phyloP scores from a whole-genome alignment of 2,888 invertebrate species.

The Drosophila mettleri region DNA sequence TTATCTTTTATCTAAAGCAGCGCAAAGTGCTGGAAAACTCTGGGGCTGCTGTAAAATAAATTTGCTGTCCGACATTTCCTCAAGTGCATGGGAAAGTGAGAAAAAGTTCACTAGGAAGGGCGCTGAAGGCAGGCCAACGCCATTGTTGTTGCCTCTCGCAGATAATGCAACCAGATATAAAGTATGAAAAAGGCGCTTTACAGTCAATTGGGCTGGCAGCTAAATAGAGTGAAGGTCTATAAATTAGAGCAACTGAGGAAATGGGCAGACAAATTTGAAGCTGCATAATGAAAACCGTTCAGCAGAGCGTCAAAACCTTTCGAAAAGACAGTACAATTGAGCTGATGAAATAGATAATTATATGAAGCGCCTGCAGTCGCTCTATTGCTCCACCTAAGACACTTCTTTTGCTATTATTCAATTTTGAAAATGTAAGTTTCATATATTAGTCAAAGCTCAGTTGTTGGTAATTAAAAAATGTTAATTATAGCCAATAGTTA shows the following conservation, averaged over 20 bases:
- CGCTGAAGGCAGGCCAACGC: slow-evolving; percentile 4
- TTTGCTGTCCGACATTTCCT: slow-evolving; percentile 54
- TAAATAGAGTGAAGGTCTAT: slow-evolving; percentile 22
- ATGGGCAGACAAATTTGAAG: background rate
- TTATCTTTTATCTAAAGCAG: slow-evolving; percentile 29
- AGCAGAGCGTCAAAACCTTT: slow-evolving; percentile 4
- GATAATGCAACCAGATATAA: slow-evolving; percentile 37
- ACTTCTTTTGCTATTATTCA: background rate
- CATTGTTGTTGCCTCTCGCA: slow-evolving; percentile 41
- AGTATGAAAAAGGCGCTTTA: slow-evolving; percentile 33
- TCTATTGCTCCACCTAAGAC: background rate
- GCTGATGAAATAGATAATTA: background rate
- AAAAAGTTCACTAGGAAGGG: slow-evolving; percentile 44
- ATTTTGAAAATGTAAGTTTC: background rate
- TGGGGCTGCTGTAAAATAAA: slow-evolving; percentile 25
- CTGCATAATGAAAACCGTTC: slow-evolving; percentile 1
- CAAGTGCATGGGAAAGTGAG: slow-evolving; percentile 65
- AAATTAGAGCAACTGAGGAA: slow-evolving; percentile 43
- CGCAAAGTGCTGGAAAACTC: slow-evolving; percentile 14
- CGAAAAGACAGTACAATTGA: slow-evolving; percentile 3
- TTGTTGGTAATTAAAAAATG: background rate
- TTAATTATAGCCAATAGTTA: background rate
- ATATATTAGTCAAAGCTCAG: background rate
- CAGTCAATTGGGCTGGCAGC: slow-evolving; percentile 53
- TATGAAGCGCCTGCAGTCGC: background rate